Evolutionary conservation across 2,113 vertebrate species (phyloP), one percentile per base, ranked within the genome.

Genomic region (Terrapene triunguis): DNA sequence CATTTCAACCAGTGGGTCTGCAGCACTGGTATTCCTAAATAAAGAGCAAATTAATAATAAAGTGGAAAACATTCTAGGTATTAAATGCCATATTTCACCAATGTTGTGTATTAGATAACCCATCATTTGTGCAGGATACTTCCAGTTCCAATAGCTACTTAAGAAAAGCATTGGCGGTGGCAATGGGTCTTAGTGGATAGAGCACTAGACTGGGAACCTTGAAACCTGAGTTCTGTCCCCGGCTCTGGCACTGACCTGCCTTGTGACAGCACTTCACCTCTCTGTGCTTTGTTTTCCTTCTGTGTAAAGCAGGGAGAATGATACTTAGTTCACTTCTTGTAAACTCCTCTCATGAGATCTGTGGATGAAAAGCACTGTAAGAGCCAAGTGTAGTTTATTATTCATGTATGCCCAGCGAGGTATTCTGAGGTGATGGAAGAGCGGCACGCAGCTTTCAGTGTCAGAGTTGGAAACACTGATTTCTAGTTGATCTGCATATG

Each of bases 141-240:
- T 6, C 13, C 35, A 8, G 6, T 4, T 5, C 50, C 42, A 53
- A 4, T 44, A 47, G 27, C 44, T 78, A 27, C 13, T 47, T 12
- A 47, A 47, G 42, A 47, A 47, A 9, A 48, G 8, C 5, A 29
- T 35, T 84, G 38, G 53, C 7, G 51, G 29, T 51, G 35, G 27
- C 21, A 82, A 32, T n/a, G 42, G 21, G 80, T 80, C 14, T 21
- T 78, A 22, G 27, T 50, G 1, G 5, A 51, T 35, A 51, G 27
- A 24, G 19, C 6, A 2, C 2, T 47, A 24, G 51, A 50, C 32
- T 21, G 9, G 29, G 19, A n/a, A 12, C 44, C 8, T 1, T 22
- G 35, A 29, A 35, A 3, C 24, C 22, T 2, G 5, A 29, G 7
- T 3, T n/a, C 35, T 2, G 2, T 3, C 2, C 65, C 55, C 5